Conservation (phyloP, 2,113 vertebrate species). For the Thunnus maccoyii region DNA sequence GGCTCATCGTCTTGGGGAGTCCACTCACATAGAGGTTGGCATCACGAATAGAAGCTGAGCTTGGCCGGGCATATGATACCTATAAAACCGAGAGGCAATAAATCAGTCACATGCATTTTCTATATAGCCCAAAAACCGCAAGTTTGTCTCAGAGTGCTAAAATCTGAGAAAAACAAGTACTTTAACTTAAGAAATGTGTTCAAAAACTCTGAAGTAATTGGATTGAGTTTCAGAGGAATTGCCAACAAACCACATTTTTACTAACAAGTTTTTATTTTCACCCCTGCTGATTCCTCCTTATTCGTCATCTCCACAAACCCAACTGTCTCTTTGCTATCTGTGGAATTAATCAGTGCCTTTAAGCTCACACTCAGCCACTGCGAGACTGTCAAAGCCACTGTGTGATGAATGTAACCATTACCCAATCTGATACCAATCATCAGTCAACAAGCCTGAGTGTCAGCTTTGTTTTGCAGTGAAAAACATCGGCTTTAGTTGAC, state of each 20-base stretch:
- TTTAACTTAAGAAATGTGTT: neutral
- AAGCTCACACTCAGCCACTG: slow-evolving; percentile 29
- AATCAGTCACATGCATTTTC: neutral
- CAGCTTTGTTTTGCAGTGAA: slow-evolving; percentile 57
- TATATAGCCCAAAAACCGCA: neutral
- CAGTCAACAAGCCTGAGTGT: slow-evolving; percentile 33
- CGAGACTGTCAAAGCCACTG: slow-evolving; percentile 23
- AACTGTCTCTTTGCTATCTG: slow-evolving; percentile 42
- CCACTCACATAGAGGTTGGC: slow-evolving; percentile 97
- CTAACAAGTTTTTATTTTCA: neutral
- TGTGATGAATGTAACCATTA: slow-evolving; percentile 21
- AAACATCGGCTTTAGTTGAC: slow-evolving; percentile 52
- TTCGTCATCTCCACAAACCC: slow-evolving; percentile 13
- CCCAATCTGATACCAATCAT: slow-evolving; percentile 40
- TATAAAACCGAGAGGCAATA: slow-evolving; percentile 55
- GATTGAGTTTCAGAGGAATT: neutral
- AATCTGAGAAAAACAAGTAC: neutral
- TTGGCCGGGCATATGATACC: slow-evolving; percentile 96
- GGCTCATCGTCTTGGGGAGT: slow-evolving; percentile 96
- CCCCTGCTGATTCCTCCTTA: slow-evolving; percentile 17
- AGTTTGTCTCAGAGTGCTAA: neutral
- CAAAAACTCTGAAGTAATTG: slow-evolving; percentile 1
- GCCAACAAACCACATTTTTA: neutral
- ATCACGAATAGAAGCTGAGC: slow-evolving; percentile 95
- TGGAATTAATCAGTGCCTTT: slow-evolving; percentile 51